A percentile compares a stretch with the other conserved stretches of the same genome.
Evolutionary conservation across 1,140 invertebrate species (phyloP).

Genomic region (Monochamus saltuarius): DNA sequence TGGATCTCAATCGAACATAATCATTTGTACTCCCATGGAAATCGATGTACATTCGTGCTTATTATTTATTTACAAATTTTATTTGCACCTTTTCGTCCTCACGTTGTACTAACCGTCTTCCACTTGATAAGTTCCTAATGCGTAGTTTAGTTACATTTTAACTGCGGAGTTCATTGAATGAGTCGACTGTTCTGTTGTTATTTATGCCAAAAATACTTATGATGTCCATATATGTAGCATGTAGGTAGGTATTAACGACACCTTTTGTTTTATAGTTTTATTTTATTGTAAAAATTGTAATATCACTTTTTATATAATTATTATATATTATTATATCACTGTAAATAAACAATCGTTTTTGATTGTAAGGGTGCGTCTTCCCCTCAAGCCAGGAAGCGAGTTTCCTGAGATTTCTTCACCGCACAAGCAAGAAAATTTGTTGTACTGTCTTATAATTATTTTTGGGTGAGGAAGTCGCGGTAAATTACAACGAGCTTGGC

Average conservation of each 20-base stretch:
- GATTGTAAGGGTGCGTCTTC: conserved; percentile 7
- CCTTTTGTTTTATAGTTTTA: conserved; percentile 24
- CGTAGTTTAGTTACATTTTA: conserved; percentile 5
- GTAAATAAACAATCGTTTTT: conserved; percentile 16
- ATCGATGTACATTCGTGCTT: conserved; percentile 8
- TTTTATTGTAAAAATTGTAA: conserved; percentile 29
- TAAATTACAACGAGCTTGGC: background rate
- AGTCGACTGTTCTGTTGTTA: conserved; percentile 22
- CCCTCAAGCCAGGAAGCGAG: background rate
- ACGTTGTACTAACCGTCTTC: conserved; percentile 33
- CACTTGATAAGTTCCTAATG: conserved; percentile 35
- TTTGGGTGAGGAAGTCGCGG: background rate
- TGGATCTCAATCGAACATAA: conserved; percentile 30
- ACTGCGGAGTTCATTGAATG: conserved; percentile 25
- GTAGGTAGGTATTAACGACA: conserved; percentile 18
- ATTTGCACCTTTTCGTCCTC: conserved; percentile 23
- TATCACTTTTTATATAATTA: too few relatives aligned
- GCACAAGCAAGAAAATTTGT: too few relatives aligned
- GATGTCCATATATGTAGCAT: conserved; percentile 3
- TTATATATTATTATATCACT: too few relatives aligned
- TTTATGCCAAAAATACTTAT: conserved; percentile 39
- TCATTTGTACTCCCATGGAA: conserved; percentile 4
- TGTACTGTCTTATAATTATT: too few relatives aligned
- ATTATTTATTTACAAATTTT: conserved; percentile 17
- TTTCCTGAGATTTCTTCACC: too few relatives aligned